Conservation (phyloP, 2,888 invertebrate species). For the Parnassius smintheus region DNA sequence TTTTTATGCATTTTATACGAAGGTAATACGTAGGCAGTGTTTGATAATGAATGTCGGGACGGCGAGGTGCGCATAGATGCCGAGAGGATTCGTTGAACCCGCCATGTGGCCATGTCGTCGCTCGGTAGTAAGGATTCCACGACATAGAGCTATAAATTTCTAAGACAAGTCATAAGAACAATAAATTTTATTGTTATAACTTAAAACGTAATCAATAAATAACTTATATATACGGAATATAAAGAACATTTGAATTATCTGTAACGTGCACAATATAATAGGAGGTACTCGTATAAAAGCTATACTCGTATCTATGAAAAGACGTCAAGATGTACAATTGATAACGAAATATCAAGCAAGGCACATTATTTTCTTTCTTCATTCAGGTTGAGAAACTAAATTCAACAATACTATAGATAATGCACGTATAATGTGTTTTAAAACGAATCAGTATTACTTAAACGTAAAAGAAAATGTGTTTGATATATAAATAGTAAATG, state of each 20-base stretch:
- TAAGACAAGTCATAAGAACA: neutral
- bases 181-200: no score
- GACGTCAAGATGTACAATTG: no score
- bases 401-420: constrained; percentile 6
- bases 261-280: no score
- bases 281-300: no score
- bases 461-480: constrained; percentile 11
- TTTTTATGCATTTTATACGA: constrained; percentile 40
- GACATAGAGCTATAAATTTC: constrained; percentile 3
- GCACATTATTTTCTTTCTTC: constrained; percentile 5
- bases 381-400: constrained; percentile 9
- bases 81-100: constrained; percentile 45
- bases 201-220: no score
- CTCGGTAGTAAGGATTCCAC: constrained; percentile 3
- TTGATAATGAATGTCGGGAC: constrained; percentile 26
- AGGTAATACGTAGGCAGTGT: constrained; percentile 32
- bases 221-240: no score
- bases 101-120: constrained; percentile 29
- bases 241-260: no score
- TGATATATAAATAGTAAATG: neutral
- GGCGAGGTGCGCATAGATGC: constrained; percentile 25
- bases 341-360: neutral
- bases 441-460: constrained; percentile 1
- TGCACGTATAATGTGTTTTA: constrained; percentile 7
- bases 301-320: no score